Evolutionary conservation across 1,140 invertebrate genomes (phyloP), one percentile per base, ranked within the genome.

Genomic region (Cyphomyrmex costatus): DNA sequence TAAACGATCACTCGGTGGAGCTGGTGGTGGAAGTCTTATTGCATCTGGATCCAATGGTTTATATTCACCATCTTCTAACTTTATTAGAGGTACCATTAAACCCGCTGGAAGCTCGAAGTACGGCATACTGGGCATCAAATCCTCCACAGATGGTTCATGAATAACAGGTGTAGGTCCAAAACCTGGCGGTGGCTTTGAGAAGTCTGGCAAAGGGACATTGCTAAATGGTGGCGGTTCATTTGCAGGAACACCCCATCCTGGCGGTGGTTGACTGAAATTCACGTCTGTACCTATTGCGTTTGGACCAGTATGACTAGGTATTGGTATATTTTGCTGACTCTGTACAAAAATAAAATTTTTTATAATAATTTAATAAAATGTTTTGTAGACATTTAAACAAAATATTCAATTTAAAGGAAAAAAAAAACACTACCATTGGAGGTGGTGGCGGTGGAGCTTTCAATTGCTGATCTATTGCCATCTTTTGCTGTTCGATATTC

Each of bases 91-190:
- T 49, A 98, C 98, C 97, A 99, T 99, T 0, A 99, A 95, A 73
- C 98, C 99, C 87, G 99, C 99, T 19, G 99, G 99, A 74, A 99
- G 95, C 93, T 99, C 99, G 94, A 98, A 99, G 94, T 99, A 99
- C 68, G 99, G 98, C 87, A 98, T 97, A 76, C 97, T 97, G 16
- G 98, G 98, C 95, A 98, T 97, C 71, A 98, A 95, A 88, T 98
- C 97, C 89, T 98, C 97, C 73, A 96, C 93, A 12, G 94, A 93
- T 10, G 94, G 94, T 70, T 95, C 93, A 36, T 95, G 94, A 12
- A 95, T 90, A 58, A 94, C 91, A 73, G 96, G 95, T 3, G 96
- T 95, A 8, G 95, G 94, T 3, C 96, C 96, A 93, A 98, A 98
- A 27, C 98, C 97, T 27, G 98, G 98, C 0, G 98, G 98, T 7